A percentile compares a stretch with the other conserved stretches of the same genome.
phyloP scores from a whole-genome alignment of 92 coral and sea anemone genomes.

The Desmophyllum pertusum region DNA sequence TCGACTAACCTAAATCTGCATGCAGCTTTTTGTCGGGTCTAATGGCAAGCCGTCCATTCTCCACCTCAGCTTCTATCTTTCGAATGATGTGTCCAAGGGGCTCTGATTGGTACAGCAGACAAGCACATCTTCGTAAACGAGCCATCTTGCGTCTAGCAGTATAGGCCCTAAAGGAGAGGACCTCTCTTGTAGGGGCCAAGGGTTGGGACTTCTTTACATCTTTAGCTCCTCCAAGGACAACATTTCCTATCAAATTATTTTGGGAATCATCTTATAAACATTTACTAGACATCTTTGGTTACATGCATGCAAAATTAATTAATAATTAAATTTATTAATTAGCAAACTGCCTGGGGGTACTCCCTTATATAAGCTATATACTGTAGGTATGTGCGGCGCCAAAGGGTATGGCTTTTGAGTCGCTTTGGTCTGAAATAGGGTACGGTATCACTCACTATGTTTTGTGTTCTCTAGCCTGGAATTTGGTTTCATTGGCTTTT shows the following conservation, averaged over 20 bases:
- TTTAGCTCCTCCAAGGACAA: conserved; percentile 52
- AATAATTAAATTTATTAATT: too few relatives aligned
- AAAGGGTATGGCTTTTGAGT: too few relatives aligned
- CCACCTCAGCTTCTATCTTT: conserved; percentile 92
- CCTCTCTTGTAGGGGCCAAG: conserved; percentile 92
- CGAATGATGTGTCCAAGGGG: conserved; percentile 78
- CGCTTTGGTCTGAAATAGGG: too few relatives aligned
- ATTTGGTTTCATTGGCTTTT: too few relatives aligned
- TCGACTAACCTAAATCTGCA: conserved; percentile 87
- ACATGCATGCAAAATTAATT: too few relatives aligned
- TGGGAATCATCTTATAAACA: not conserved
- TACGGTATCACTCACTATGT: too few relatives aligned
- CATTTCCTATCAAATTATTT: conserved; percentile 24
- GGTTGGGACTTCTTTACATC: conserved; percentile 74
- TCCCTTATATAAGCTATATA: too few relatives aligned
- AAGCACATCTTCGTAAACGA: conserved; percentile 89
- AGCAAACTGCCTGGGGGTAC: too few relatives aligned
- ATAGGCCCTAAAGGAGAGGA: conserved; percentile 85
- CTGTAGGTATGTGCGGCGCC: too few relatives aligned
- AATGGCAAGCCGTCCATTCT: conserved; percentile 82
- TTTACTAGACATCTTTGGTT: not conserved
- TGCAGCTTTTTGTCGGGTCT: conserved; percentile 90
- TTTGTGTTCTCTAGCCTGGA: too few relatives aligned
- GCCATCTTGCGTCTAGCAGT: conserved; percentile 97
- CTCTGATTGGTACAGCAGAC: conserved; percentile 91